These are phyloP conservation scores for Myopa tessellatipennis DNA, from an alignment of 2,888 invertebrate genomes.

Conservation along the genomic window DNA sequence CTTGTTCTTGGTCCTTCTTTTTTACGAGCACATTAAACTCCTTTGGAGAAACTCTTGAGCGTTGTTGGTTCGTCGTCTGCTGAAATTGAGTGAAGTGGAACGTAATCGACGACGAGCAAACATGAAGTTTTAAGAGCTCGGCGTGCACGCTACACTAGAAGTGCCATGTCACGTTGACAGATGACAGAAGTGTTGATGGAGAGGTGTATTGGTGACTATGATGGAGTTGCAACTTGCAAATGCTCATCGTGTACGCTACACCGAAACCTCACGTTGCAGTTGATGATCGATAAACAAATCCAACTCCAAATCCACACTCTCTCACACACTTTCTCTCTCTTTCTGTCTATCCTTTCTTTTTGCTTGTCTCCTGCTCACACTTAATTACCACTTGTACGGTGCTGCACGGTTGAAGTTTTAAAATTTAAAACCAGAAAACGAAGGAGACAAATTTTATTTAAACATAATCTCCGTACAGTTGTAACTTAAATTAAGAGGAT, in stretches of 20 bases:
- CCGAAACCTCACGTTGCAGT: too few species aligned
- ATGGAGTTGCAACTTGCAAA: not conserved
- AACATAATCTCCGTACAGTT: constrained; percentile 17
- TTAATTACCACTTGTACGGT: not conserved
- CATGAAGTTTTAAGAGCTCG: not conserved
- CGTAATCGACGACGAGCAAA: not conserved
- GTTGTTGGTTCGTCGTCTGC: not conserved
- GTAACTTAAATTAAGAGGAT: too few species aligned
- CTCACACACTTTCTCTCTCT: too few species aligned
- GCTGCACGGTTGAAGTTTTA: not conserved
- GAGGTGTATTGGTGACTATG: not conserved
- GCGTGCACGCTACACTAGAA: not conserved
- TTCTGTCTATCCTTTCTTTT: too few species aligned
- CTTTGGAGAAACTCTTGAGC: constrained; percentile 3
- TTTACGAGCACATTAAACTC: not conserved
- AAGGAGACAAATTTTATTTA: constrained; percentile 13
- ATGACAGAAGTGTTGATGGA: not conserved
- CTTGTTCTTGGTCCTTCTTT: not conserved
- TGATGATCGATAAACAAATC: too few species aligned
- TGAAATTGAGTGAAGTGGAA: constrained; percentile 21
- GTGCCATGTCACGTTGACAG: too few species aligned
- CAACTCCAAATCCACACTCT: too few species aligned
- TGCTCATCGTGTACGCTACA: not conserved
- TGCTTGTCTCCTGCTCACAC: too few species aligned
- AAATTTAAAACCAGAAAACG: not conserved